Evolutionary conservation across 2,113 vertebrate genomes (phyloP).

Genomic region (Promerops cafer): DNA sequence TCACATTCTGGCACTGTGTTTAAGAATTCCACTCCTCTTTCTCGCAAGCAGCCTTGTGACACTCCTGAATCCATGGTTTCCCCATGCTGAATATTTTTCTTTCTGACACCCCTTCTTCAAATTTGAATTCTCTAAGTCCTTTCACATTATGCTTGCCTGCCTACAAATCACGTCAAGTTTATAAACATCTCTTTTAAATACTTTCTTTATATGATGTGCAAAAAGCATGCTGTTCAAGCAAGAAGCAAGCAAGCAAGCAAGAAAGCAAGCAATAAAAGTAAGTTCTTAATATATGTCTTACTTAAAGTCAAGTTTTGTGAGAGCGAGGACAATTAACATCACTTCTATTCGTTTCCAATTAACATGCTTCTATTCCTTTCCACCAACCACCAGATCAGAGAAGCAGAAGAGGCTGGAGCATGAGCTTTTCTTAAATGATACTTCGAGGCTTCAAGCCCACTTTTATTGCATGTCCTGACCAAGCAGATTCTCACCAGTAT

Average conservation of each 20-base stretch:
- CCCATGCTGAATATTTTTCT: neutral
- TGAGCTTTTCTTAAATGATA: neutral
- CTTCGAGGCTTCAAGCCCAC: neutral
- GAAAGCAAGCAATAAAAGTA: neutral
- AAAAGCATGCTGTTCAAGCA: neutral
- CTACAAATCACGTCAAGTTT: neutral
- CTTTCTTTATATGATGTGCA: neutral
- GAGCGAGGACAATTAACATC: neutral
- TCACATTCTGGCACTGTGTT: neutral
- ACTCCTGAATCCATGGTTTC: neutral
- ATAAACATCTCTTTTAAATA: neutral
- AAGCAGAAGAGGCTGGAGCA: neutral
- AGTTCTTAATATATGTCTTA: neutral
- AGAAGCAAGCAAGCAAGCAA: too few relatives aligned
- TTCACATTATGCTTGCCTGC: neutral
- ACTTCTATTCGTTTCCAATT: too few relatives aligned
- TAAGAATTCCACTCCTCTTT: neutral
- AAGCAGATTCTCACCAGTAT: neutral
- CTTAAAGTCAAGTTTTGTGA: neutral
- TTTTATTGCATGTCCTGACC: neutral
- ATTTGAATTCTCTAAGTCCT: neutral
- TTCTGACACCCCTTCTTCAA: neutral
- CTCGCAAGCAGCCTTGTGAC: neutral
- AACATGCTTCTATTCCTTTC: rapidly evolving
- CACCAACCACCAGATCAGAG: neutral